Base-by-base conservation (phyloP, 2,113 vertebrate species). In the Madoqua kirkii region DNA sequence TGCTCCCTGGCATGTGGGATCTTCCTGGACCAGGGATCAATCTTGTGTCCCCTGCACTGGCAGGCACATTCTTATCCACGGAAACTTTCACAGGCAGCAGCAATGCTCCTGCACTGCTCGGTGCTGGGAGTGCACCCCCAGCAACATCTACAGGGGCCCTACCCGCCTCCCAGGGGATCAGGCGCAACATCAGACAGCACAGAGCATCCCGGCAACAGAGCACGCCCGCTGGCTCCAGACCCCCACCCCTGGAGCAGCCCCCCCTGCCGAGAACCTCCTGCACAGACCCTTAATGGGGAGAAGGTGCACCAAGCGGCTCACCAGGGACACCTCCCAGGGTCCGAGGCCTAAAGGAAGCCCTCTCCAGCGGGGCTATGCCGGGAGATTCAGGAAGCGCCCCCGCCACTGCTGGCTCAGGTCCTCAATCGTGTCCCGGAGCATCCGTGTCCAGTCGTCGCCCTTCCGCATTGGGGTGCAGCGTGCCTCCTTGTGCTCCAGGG, bases 371-470 rank as follows among this genome's bases (percentile, higher is more conserved):
- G 81, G 81, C 82, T 96, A 94, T 2, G 36, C 13, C 0, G 4
- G 17, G 29, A 36, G 1, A 2, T 10, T 87, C 6, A 1, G 23
- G 25, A 23, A 21, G 36, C 1, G n/a, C 5, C 3, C 52, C 25
- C 12, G 40, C 96, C 88, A 87, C 84, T 36, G 23, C 57, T 4
- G 86, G 31, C 93, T 52, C 0, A 88, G 3, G 0, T 78, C 86
- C 96, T 98, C 93, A 0, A 99, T 98, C 4, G 0, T 25, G 29
- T 97, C 94, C 89, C 98, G 98, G 31, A 99, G 98, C 3, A 21
- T 96, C 62, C 57, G 86, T 17, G 99, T 98, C 99, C 99, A 99
- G 97, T 99, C 93, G 0, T 95, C 97, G 0, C 98, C 99, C 62
- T 36, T 97, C 91, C 97, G 98, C 98, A 99, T 98, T 0, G 96